Percentiles rank a stretch among this genome's conserved stretches.
These are phyloP conservation scores for Nymphicus hollandicus DNA, from an alignment of 2,113 vertebrate genomes.

Conservation along the genomic window DNA sequence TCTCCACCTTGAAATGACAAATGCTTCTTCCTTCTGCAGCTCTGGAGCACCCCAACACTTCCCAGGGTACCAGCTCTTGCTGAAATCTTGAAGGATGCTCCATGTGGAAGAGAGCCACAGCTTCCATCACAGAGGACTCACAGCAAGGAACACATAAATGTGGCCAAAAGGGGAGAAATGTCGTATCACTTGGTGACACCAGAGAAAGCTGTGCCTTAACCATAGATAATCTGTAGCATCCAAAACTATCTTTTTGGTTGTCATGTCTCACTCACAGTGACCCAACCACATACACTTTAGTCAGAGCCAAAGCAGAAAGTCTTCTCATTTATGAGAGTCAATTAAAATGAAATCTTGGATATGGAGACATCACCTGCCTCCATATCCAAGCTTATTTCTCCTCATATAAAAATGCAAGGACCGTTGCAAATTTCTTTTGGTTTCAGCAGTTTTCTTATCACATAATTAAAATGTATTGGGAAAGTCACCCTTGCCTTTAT, in stretches of 20 bases:
- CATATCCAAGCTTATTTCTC: background rate
- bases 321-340: background rate
- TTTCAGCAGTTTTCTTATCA: slow-evolving; percentile 23
- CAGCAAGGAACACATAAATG: background rate
- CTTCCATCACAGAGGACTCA: background rate
- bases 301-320: background rate
- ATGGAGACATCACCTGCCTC: slow-evolving; percentile 5
- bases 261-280: background rate
- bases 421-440: background rate
- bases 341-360: slow-evolving; percentile 41
- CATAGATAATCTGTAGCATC: background rate
- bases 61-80: background rate
- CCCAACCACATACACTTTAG: background rate
- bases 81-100: background rate
- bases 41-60: background rate
- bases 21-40: background rate
- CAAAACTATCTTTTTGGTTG: background rate
- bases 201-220: background rate
- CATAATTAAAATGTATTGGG: background rate
- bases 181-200: background rate
- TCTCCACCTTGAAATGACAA: background rate
- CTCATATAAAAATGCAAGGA: slow-evolving; percentile 29
- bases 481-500: background rate
- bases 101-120: background rate
- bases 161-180: background rate